Conservation (phyloP, 2,888 invertebrate species). For the Copidosoma aretas region DNA sequence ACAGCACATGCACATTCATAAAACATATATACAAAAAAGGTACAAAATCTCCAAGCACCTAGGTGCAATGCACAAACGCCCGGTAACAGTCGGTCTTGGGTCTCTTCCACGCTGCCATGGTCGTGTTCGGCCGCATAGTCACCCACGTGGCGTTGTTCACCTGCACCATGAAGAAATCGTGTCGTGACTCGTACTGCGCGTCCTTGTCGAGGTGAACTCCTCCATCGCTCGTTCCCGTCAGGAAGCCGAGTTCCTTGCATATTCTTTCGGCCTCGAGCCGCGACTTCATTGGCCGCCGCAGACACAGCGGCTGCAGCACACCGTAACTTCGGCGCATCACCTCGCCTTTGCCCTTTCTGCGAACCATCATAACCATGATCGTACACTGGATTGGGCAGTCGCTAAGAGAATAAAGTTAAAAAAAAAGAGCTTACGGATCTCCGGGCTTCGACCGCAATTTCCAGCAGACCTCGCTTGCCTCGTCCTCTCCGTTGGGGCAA, state of each 20-base stretch:
- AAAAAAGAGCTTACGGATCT: not conserved
- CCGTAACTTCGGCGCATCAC: slow-evolving; percentile 72
- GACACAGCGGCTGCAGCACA: slow-evolving; percentile 77
- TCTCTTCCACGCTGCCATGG: slow-evolving; percentile 44
- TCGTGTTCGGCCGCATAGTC: slow-evolving; percentile 45
- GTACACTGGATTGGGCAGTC: no score
- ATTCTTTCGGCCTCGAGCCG: slow-evolving; percentile 65
- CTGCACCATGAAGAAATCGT: slow-evolving; percentile 51
- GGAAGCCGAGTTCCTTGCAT: slow-evolving; percentile 70
- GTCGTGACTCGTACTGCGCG: slow-evolving; percentile 39
- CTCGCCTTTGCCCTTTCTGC: slow-evolving; percentile 70
- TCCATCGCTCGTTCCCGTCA: slow-evolving; percentile 58
- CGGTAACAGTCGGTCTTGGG: slow-evolving; percentile 49
- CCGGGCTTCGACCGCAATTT: slow-evolving; percentile 43
- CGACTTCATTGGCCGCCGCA: slow-evolving; percentile 54
- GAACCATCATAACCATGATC: not conserved
- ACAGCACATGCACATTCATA: no score
- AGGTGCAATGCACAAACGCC: slow-evolving; percentile 47
- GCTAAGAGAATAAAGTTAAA: no score
- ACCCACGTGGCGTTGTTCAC: slow-evolving; percentile 49
- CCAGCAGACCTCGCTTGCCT: slow-evolving; percentile 74
- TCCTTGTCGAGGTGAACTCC: slow-evolving; percentile 19
- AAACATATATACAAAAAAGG: not conserved
- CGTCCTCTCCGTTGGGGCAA: slow-evolving; percentile 79
- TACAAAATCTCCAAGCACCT: not conserved